A percentile compares a stretch with the other conserved stretches of the same genome.
phyloP scores from a whole-genome alignment of 2,113 vertebrate species.

The Antechinus flavipes region DNA sequence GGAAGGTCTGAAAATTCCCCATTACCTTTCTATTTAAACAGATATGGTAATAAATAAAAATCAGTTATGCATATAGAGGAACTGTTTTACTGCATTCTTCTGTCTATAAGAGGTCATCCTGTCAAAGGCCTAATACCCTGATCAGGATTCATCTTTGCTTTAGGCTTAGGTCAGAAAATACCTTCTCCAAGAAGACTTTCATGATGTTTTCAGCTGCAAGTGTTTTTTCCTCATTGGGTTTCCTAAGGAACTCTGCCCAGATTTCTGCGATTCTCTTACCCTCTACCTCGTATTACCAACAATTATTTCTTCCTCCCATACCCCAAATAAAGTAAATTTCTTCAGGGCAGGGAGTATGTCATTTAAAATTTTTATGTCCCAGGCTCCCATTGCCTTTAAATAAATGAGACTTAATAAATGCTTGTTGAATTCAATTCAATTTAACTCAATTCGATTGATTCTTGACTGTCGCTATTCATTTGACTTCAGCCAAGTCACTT shows the following conservation, averaged over 20 bases:
- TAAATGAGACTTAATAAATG: background rate
- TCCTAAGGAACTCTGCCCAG: background rate
- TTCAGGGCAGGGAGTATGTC: background rate
- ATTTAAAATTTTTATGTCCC: background rate
- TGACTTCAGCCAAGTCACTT: background rate
- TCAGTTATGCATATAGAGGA: background rate
- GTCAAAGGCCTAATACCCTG: background rate
- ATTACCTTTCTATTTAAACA: background rate
- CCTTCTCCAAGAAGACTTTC: background rate
- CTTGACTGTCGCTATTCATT: background rate
- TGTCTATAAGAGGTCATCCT: background rate
- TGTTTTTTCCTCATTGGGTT: background rate
- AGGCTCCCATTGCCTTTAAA: background rate
- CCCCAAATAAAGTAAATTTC: background rate
- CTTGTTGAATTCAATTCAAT: background rate
- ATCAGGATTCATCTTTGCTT: background rate
- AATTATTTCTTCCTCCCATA: background rate
- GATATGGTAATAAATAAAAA: background rate
- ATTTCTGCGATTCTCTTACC: background rate
- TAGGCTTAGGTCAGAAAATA: background rate
- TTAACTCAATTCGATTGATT: background rate
- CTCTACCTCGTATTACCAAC: background rate
- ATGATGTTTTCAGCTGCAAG: background rate
- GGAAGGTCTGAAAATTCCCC: background rate
- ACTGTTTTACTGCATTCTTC: background rate